Evolutionary conservation across 2,797 vertebrate species (phyloP).

Genomic region (Dicrostonyx torquatus): DNA sequence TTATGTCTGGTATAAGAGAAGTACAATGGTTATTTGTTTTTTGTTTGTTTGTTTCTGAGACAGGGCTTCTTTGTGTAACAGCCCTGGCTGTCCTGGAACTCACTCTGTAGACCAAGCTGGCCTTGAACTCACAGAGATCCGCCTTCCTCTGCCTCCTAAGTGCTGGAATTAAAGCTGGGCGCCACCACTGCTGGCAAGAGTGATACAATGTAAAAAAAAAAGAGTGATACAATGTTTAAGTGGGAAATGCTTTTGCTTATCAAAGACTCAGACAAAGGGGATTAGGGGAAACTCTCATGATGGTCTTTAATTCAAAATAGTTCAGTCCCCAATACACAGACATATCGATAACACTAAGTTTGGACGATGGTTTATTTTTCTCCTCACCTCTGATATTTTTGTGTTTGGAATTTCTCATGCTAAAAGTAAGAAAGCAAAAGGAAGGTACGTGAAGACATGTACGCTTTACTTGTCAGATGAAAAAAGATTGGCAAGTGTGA

Average conservation of each 20-base stretch:
- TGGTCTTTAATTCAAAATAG: constrained; percentile 37
- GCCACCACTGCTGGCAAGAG: not conserved
- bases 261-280: not conserved
- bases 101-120: too few species aligned
- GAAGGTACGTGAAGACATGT: not conserved
- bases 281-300: constrained; percentile 5
- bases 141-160: too few species aligned
- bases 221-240: not conserved
- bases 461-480: not conserved
- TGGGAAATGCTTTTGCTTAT: constrained; percentile 22
- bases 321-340: not conserved
- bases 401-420: constrained; percentile 34
- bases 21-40: not conserved
- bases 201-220: not conserved
- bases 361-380: not conserved
- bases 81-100: too few species aligned
- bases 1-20: constrained; percentile 26
- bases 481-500: not conserved
- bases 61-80: too few species aligned
- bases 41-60: too few species aligned
- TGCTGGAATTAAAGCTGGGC: too few species aligned
- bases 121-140: too few species aligned
- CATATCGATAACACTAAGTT: constrained; percentile 29
- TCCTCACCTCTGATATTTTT: not conserved
- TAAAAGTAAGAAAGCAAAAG: constrained; percentile 8